A percentile compares a stretch with the other conserved stretches of the same genome.
phyloP scores from a whole-genome alignment of 2,113 vertebrate genomes.

The Crypturellus undulatus region DNA sequence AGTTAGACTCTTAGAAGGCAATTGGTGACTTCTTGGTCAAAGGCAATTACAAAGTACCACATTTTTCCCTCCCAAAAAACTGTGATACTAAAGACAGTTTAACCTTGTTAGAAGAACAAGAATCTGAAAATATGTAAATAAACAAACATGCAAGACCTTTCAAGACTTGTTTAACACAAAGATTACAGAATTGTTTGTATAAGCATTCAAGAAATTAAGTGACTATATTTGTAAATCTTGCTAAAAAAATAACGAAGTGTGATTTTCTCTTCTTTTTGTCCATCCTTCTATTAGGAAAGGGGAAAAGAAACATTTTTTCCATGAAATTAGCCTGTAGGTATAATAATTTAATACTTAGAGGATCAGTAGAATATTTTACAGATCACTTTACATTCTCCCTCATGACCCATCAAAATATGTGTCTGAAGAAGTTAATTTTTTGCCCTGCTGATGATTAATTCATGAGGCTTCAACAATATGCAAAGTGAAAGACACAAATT shows the following conservation, averaged over 20 bases:
- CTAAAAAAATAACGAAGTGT: slow-evolving; percentile 43
- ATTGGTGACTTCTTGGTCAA: not conserved
- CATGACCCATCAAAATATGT: slow-evolving; percentile 84
- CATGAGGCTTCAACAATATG: slow-evolving; percentile 86
- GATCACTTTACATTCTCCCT: slow-evolving; percentile 86
- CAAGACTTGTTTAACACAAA: slow-evolving; percentile 32
- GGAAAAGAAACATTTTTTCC: slow-evolving; percentile 5
- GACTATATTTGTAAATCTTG: slow-evolving; percentile 24
- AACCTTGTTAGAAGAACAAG: not conserved
- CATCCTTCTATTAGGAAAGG: slow-evolving; percentile 48
- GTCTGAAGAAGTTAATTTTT: slow-evolving; percentile 86
- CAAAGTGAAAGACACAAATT: slow-evolving; percentile 87
- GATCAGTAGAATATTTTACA: slow-evolving; percentile 86
- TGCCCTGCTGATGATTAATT: slow-evolving; percentile 84
- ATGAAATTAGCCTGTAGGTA: slow-evolving; percentile 82
- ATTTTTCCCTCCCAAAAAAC: not conserved
- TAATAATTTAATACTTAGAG: slow-evolving; percentile 84
- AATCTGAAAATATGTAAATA: not conserved
- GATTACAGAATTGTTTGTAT: slow-evolving; percentile 17
- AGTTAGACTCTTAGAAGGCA: not conserved
- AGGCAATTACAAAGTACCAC: not conserved
- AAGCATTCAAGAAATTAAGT: slow-evolving; percentile 47
- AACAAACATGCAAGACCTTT: not conserved
- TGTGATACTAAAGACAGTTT: not conserved
- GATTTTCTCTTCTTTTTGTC: not conserved